Percentiles rank a stretch among this genome's conserved stretches.
phyloP scores from a whole-genome alignment of 1,140 invertebrate genomes.

The Drosophila sproati region DNA sequence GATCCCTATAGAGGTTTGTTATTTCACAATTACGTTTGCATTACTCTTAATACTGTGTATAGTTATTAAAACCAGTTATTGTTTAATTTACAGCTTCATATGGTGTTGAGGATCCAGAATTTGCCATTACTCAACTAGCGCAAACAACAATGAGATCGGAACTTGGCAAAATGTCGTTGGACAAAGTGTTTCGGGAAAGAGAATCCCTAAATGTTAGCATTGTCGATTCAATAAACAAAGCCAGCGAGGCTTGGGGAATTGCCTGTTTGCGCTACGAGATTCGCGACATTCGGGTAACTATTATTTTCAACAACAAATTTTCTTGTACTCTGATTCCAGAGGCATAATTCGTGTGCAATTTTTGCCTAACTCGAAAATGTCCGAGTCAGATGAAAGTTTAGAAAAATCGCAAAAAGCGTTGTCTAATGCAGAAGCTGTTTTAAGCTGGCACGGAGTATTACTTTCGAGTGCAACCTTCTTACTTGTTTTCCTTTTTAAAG shows the following conservation, averaged over 20 bases:
- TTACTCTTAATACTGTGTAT: background rate
- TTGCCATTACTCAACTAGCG: constrained; percentile 99
- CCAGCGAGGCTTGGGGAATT: constrained; percentile 98
- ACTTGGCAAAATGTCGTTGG: constrained; percentile 98
- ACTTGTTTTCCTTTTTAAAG: constrained; percentile 17
- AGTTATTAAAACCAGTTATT: constrained; percentile 10
- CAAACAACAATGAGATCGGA: constrained; percentile 99
- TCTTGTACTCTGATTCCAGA: too few relatives aligned
- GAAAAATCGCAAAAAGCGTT: too few relatives aligned
- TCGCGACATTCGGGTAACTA: constrained; percentile 88
- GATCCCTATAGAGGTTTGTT: constrained; percentile 91
- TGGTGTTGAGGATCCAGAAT: constrained; percentile 99
- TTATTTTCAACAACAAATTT: too few relatives aligned
- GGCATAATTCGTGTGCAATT: too few relatives aligned
- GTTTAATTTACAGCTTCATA: constrained; percentile 91
- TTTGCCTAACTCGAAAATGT: too few relatives aligned
- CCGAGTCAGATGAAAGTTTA: too few relatives aligned
- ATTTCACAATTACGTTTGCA: constrained; percentile 55
- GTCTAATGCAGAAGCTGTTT: too few relatives aligned
- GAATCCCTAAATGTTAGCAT: constrained; percentile 98
- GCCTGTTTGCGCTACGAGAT: constrained; percentile 99
- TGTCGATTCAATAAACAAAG: constrained; percentile 98
- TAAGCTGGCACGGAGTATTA: too few relatives aligned
- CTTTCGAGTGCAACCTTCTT: too few relatives aligned
- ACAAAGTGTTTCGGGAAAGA: constrained; percentile 98